phyloP scores from a whole-genome alignment of 2,797 vertebrate genomes.

The Liasis olivaceus region DNA sequence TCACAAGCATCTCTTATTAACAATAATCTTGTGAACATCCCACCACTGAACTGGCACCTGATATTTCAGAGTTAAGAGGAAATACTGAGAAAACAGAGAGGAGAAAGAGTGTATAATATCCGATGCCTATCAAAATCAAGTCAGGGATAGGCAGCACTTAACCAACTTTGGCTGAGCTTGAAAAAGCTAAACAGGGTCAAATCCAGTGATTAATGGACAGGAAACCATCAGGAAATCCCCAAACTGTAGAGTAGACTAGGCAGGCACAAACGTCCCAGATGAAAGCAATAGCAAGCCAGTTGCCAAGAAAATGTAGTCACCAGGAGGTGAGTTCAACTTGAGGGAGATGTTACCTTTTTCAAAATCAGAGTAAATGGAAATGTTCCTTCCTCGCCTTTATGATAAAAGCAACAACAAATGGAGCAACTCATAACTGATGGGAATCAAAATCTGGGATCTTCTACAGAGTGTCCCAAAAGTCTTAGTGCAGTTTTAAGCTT shows the following conservation, averaged over 20 bases:
- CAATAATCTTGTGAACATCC: neutral
- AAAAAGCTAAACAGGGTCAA: neutral
- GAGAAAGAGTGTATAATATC: neutral
- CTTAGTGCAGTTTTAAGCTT: too few species aligned
- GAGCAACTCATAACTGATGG: too few species aligned
- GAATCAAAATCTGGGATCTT: too few species aligned
- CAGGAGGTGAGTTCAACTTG: neutral
- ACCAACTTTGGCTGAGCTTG: neutral
- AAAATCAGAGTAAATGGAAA: too few species aligned
- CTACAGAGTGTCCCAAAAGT: too few species aligned
- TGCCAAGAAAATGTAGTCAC: neutral
- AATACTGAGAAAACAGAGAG: neutral
- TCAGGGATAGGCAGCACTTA: neutral
- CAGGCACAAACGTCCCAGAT: neutral
- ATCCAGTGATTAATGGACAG: neutral
- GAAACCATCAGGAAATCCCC: neutral
- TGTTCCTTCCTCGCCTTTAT: too few species aligned
- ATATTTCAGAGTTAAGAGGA: neutral
- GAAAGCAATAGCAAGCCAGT: neutral
- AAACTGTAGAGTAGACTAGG: neutral
- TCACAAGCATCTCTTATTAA: neutral
- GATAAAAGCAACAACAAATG: too few species aligned
- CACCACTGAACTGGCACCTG: neutral
- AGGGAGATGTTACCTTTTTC: too few species aligned
- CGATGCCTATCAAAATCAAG: neutral